Conservation (phyloP, 2,888 invertebrate species). For the Leucania comma region DNA sequence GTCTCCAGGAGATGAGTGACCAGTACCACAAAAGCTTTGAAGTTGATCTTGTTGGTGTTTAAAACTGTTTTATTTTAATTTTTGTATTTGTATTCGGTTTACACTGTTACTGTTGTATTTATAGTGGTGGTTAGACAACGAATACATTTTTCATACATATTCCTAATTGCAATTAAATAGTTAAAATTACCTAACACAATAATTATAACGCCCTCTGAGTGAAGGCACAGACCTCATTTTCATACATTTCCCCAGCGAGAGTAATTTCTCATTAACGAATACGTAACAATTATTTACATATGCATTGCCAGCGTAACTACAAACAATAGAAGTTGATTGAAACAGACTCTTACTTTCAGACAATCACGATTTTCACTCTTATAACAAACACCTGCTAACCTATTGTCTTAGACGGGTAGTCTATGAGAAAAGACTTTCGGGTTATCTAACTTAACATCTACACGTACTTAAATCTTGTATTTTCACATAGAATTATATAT, state of each 20-base stretch:
- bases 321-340: conserved; percentile 63
- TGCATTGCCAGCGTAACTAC: conserved; percentile 43
- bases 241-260: conserved; percentile 15
- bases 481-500: conserved; percentile 56
- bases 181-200: conserved; percentile 4
- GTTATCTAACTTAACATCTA: conserved; percentile 59
- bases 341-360: conserved; percentile 76
- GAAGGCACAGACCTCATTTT: conserved; percentile 15
- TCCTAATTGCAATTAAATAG: neutral
- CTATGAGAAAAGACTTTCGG: conserved; percentile 66
- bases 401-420: conserved; percentile 69
- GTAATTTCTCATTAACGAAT: conserved; percentile 25
- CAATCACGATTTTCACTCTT: conserved; percentile 73
- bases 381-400: conserved; percentile 50
- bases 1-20: too few relatives aligned
- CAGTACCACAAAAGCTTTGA: too few relatives aligned
- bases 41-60: too few relatives aligned
- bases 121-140: too few relatives aligned
- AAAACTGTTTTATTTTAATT: too few relatives aligned
- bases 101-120: too few relatives aligned
- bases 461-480: conserved; percentile 58
- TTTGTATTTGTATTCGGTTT: too few relatives aligned
- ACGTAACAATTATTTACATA: conserved; percentile 54
- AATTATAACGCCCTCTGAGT: neutral
- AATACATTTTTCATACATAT: too few relatives aligned